Evolutionary conservation across 2,113 vertebrate species (phyloP).

Genomic region (Falcunculus frontatus): DNA sequence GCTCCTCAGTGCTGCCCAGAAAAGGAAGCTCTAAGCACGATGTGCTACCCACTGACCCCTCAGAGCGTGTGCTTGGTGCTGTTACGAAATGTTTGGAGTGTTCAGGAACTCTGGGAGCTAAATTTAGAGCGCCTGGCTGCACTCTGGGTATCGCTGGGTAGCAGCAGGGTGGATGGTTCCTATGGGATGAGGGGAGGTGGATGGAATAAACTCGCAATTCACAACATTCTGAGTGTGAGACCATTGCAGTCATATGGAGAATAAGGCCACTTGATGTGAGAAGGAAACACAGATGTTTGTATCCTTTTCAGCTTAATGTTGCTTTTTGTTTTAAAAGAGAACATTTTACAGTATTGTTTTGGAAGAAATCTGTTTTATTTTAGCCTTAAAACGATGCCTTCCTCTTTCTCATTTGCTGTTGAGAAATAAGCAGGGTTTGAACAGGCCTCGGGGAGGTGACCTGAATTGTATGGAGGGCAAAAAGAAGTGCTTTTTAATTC

Average conservation of each 20-base stretch:
- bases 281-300: neutral
- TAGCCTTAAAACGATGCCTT: neutral
- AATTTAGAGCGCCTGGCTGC: slow-evolving; percentile 23
- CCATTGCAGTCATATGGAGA: neutral
- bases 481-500: neutral
- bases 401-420: neutral
- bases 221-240: neutral
- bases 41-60: slow-evolving; percentile 6
- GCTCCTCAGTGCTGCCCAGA: slow-evolving; percentile 47
- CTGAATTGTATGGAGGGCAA: slow-evolving; percentile 15
- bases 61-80: neutral
- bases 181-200: neutral
- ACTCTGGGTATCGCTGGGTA: neutral
- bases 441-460: slow-evolving; percentile 3
- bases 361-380: neutral
- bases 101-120: slow-evolving; percentile 17
- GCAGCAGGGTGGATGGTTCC: neutral
- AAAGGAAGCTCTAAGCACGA: slow-evolving; percentile 38
- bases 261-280: neutral
- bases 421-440: slow-evolving; percentile 15
- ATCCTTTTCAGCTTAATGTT: neutral
- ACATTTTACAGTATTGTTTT: neutral
- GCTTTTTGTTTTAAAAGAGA: neutral
- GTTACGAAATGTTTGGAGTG: neutral
- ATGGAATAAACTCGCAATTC: neutral